A percentile compares a stretch with the other conserved stretches of the same genome.
phyloP scores from a whole-genome alignment of 2,113 vertebrate species.

The Semnornis frantzii region DNA sequence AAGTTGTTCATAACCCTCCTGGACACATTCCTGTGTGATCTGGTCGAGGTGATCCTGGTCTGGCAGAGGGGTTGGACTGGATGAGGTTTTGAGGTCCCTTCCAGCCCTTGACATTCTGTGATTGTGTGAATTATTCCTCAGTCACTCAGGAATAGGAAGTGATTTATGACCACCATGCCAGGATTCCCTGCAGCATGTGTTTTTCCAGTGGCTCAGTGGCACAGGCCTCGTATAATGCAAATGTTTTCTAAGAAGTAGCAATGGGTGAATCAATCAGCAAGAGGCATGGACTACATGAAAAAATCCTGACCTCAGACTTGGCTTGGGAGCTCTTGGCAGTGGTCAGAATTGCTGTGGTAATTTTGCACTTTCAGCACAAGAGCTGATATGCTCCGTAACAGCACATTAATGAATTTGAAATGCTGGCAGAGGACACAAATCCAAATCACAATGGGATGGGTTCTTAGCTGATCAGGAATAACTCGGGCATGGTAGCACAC shows the following conservation, averaged over 20 bases:
- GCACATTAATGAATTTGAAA: neutral
- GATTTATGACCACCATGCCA: conserved; percentile 1
- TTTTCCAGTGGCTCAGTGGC: neutral
- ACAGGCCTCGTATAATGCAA: neutral
- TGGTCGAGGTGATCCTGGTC: no score
- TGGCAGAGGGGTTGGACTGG: no score
- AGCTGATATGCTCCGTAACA: neutral
- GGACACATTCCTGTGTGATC: no score
- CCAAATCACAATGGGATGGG: neutral
- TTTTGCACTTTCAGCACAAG: neutral
- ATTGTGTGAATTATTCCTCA: neutral
- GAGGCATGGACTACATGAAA: neutral
- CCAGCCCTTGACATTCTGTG: no score
- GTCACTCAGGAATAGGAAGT: neutral
- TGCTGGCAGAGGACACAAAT: neutral
- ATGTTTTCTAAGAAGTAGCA: neutral
- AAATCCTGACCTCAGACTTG: neutral
- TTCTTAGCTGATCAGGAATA: neutral
- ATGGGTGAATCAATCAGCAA: neutral
- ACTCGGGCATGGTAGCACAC: fast-evolving
- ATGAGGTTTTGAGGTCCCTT: no score
- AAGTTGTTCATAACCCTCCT: no score
- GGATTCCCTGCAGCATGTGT: neutral
- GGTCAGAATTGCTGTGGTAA: neutral
- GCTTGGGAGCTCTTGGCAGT: neutral